Evolutionary conservation across 2,797 vertebrate genomes (phyloP).

Genomic region (Babyrousa celebensis): DNA sequence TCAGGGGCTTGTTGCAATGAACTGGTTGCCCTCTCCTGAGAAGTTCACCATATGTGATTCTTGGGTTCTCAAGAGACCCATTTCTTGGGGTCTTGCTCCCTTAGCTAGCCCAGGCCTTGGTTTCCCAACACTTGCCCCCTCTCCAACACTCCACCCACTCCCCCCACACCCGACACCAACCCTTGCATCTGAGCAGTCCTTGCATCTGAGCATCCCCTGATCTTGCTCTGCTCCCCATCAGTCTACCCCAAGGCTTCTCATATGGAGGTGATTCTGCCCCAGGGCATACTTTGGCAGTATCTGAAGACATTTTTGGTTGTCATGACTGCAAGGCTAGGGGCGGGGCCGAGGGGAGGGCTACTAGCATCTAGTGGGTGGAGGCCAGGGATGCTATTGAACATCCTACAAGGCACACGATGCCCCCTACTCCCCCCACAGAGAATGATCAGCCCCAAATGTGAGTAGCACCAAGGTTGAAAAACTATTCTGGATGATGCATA

Average conservation of each 20-base stretch:
- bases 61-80: neutral
- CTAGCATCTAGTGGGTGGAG: neutral
- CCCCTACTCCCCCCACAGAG: too few relatives aligned
- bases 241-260: neutral
- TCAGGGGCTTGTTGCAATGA: neutral
- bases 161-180: neutral
- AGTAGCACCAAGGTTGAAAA: neutral
- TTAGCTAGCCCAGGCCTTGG: neutral
- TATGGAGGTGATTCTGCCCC: neutral
- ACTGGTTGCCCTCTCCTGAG: neutral
- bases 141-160: neutral
- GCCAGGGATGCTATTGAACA: neutral
- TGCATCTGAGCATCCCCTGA: neutral
- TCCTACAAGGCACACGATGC: neutral
- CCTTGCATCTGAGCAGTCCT: neutral
- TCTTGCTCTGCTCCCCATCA: neutral
- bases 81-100: neutral
- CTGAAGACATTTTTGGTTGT: slow-evolving; percentile 13
- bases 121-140: neutral
- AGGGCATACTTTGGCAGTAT: neutral
- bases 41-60: neutral
- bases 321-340: neutral
- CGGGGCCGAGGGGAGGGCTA: neutral
- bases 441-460: neutral
- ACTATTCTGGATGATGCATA: neutral